Conservation (phyloP, 2,797 vertebrate genomes). For the Diplodus puntazzo region DNA sequence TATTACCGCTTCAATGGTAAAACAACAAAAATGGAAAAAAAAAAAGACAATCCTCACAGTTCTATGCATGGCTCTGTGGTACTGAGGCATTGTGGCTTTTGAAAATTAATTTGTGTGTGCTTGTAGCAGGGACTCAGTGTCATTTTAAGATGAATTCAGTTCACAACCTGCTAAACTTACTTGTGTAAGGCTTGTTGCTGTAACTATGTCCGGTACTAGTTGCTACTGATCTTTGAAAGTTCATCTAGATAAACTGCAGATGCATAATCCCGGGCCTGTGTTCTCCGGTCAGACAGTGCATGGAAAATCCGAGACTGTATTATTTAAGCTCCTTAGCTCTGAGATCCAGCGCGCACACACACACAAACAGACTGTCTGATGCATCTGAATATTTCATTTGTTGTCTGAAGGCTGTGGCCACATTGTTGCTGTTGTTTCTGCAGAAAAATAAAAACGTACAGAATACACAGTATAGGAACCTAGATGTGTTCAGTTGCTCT, state of each 20-base stretch:
- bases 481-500: background rate
- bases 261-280: background rate
- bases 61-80: conserved; percentile 5
- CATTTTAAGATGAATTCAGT: conserved; percentile 8
- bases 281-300: background rate
- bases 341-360: background rate
- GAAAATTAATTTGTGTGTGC: conserved; percentile 26
- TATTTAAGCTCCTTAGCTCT: conserved; percentile 21
- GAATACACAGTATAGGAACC: background rate
- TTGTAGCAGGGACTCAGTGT: background rate
- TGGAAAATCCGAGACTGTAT: conserved; percentile 13
- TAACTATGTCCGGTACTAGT: background rate
- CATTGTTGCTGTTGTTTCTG: conserved; percentile 19
- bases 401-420: conserved; percentile 24
- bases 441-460: background rate
- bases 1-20: conserved; percentile 37
- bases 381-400: conserved; percentile 50
- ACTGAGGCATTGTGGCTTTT: background rate
- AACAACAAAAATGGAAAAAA: background rate
- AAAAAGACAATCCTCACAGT: background rate
- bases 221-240: conserved; percentile 20
- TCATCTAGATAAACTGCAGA: conserved; percentile 24
- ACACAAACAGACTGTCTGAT: conserved; percentile 20
- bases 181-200: background rate
- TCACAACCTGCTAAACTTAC: background rate